Conservation (phyloP, 2,797 vertebrate species). For the Spatula clypeata region DNA sequence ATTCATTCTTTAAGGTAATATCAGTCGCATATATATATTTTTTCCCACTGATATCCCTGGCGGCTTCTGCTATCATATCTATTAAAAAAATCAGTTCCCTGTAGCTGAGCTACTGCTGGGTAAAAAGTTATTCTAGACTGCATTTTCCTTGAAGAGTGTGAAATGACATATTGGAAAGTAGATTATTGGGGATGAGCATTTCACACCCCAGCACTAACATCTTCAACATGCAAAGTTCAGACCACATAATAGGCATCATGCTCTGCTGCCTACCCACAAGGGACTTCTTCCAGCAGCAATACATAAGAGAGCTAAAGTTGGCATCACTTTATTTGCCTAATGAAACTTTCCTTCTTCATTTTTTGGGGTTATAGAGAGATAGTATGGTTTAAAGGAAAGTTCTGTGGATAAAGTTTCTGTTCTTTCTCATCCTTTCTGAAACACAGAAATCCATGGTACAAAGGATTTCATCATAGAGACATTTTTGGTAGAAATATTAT, state of each 20-base stretch:
- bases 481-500: not conserved
- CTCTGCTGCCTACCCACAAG: not conserved
- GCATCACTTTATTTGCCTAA: not conserved
- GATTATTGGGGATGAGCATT: not conserved
- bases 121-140: not conserved
- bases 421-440: not conserved
- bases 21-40: not conserved
- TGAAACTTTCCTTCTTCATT: not conserved
- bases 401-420: not conserved
- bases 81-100: not conserved
- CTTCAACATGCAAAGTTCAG: not conserved
- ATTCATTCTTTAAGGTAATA: not conserved
- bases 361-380: not conserved
- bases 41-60: not conserved
- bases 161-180: not conserved
- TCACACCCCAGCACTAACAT: not conserved
- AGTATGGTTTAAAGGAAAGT: not conserved
- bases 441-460: not conserved
- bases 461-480: not conserved
- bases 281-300: not conserved
- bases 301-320: not conserved
- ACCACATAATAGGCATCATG: fast-evolving
- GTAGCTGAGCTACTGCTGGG: not conserved
- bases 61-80: not conserved
- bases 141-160: not conserved